Evolutionary conservation across 2,113 vertebrate species (phyloP).

Genomic region (Sander vitreus): DNA sequence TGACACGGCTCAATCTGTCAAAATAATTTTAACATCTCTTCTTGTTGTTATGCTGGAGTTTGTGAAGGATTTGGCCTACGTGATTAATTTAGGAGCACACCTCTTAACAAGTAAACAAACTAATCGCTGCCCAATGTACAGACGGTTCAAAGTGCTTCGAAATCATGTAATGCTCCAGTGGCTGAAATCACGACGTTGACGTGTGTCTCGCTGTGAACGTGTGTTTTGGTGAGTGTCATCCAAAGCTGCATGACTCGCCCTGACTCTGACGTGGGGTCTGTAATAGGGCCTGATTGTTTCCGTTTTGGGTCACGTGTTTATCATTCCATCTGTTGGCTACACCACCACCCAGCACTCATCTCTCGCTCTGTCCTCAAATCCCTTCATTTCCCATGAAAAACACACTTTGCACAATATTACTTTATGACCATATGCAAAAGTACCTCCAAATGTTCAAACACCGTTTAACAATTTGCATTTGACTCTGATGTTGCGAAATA

Average conservation of each 20-base stretch:
- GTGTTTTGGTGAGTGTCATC: slow-evolving; percentile 57
- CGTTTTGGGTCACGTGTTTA: slow-evolving; percentile 77
- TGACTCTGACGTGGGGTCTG: slow-evolving; percentile 75
- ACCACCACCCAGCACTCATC: slow-evolving; percentile 69
- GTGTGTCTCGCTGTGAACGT: slow-evolving; percentile 55
- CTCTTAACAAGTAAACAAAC: slow-evolving; percentile 31
- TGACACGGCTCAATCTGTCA: slow-evolving; percentile 4
- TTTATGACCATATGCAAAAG: not conserved
- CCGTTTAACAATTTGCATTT: slow-evolving; percentile 9
- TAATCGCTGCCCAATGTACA: not conserved
- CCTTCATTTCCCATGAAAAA: slow-evolving; percentile 23
- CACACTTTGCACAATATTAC: not conserved
- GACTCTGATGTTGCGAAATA: slow-evolving; percentile 28
- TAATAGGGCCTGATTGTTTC: slow-evolving; percentile 78
- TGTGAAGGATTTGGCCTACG: slow-evolving; percentile 12
- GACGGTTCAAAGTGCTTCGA: not conserved
- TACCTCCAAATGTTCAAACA: not conserved
- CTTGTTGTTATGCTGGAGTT: not conserved
- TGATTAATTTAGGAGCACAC: slow-evolving; percentile 27
- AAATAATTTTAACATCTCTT: not conserved
- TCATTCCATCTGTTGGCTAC: slow-evolving; percentile 67
- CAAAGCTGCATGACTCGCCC: slow-evolving; percentile 50
- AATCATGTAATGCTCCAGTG: not conserved
- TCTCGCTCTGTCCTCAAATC: not conserved
- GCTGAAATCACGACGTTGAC: slow-evolving; percentile 22